These are phyloP conservation scores for Trichosurus vulpecula DNA, from an alignment of 2,797 vertebrate species.

Conservation along the genomic window DNA sequence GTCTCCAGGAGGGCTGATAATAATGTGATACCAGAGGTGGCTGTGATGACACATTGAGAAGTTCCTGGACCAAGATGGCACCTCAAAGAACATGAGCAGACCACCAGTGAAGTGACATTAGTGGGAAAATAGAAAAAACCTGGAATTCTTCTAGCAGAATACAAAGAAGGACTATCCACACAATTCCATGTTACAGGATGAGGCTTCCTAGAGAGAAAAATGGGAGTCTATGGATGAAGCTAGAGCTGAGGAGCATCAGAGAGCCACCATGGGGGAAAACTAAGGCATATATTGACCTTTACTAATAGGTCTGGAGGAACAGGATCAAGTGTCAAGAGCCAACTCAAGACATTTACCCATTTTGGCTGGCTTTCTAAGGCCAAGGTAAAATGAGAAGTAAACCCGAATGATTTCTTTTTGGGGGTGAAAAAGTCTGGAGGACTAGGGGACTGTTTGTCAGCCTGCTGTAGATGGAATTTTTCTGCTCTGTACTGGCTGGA, in stretches of 20 bases:
- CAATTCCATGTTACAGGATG: not conserved
- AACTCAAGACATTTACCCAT: not conserved
- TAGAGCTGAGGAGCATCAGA: not conserved
- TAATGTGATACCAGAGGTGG: not conserved
- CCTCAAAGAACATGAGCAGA: not conserved
- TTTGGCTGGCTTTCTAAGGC: not conserved
- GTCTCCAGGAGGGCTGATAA: not conserved
- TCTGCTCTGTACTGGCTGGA: not conserved
- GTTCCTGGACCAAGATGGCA: not conserved
- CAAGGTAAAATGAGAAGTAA: not conserved
- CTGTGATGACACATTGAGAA: not conserved
- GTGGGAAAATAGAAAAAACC: not conserved
- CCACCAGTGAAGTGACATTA: not conserved
- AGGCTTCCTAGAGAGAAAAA: not conserved
- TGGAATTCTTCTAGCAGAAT: not conserved
- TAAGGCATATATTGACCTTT: not conserved
- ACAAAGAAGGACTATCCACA: not conserved
- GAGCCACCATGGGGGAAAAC: not conserved
- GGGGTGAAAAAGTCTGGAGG: not conserved
- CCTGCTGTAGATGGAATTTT: not conserved
- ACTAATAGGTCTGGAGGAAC: not conserved
- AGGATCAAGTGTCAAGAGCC: not conserved
- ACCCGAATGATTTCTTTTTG: not conserved
- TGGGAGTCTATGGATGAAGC: not conserved
- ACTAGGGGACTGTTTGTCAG: not conserved